Base-by-base conservation (phyloP, 2,797 vertebrate species). In the Poecilia wingei region DNA sequence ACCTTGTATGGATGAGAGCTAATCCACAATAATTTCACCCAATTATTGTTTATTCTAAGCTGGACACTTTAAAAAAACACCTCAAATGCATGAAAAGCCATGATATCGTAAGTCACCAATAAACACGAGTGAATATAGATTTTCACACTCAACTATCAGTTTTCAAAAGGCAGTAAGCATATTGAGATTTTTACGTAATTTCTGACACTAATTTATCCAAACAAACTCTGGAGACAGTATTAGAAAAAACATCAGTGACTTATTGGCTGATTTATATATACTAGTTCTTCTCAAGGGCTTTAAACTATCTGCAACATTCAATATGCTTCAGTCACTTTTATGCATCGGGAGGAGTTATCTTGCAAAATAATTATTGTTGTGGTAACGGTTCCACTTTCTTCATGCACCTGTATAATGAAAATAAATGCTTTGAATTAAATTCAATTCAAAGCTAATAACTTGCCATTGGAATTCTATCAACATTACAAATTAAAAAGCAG, bases 321-420 rank as follows among this genome's bases (percentile, higher is more conserved):
- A 79, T 79, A 80, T 45, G 78, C 75, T 86, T 85, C 73, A 85
- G 79, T 84, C 82, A 79, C 39, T 66, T 47, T 78, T 77, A 77
- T 78, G 64, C 79, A 49, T 74, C 66, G 66, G 86, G 78, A 76
- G 53, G 66, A 69, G 61, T 72, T 85, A 86, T 72, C 68, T 66
- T 78, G 84, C 8, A 49, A 76, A 87, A 82, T 81, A 88, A 78
- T 53, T 53, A 53, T 25, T 53, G 49, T 53, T 3, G 49, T 53
- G 20, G 20, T 0, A 25, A 22, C 49, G 22, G 20, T 51, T 25
- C 7, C 49, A 22, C 49, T 51, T 51, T 51, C 20, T 22, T 22
- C 6, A 22, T 51, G 49, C 20, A 22, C 20, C 20, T 53, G 51
- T 25, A 25, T 25, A 22, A 53, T 25, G 22, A 53, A 25, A 53